Percentiles rank a stretch among this genome's conserved stretches.
These are phyloP conservation scores for Pitangus sulphuratus DNA, from an alignment of 2,797 vertebrate genomes.

Conservation along the genomic window DNA sequence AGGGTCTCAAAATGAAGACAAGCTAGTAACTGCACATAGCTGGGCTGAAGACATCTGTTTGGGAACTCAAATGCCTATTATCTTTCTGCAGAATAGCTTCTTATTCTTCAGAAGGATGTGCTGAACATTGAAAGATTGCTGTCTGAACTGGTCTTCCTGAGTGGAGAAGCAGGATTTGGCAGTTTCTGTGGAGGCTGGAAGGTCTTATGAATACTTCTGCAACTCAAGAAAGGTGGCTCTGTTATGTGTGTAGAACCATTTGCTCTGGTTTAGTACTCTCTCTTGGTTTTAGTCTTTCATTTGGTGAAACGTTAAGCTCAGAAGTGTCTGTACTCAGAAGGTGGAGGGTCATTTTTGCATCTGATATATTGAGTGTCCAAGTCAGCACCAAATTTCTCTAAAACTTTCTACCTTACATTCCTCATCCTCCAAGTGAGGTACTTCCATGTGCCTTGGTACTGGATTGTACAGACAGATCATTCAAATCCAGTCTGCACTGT, in stretches of 20 bases:
- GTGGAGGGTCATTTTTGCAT: neutral
- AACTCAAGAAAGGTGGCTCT: neutral
- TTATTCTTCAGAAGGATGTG: neutral
- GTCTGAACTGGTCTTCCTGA: neutral
- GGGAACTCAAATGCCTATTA: neutral
- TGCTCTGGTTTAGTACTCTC: neutral
- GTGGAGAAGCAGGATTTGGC: neutral
- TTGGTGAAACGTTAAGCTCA: neutral
- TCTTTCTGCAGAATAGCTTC: neutral
- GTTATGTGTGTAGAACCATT: neutral
- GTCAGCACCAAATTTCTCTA: neutral
- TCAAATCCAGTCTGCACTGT: neutral
- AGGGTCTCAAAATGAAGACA: neutral
- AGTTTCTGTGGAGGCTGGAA: neutral
- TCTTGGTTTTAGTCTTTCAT: neutral
- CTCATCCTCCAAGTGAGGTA: neutral
- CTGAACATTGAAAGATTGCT: neutral
- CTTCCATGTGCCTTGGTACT: neutral
- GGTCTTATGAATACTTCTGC: neutral
- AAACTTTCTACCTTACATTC: neutral
- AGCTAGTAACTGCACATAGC: rapidly evolving
- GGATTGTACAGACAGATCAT: neutral
- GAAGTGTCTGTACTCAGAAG: neutral
- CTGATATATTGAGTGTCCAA: neutral
- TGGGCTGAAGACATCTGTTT: neutral